Evolutionary conservation across 2,113 vertebrate genomes (phyloP).

Genomic region (Mungos mungo): DNA sequence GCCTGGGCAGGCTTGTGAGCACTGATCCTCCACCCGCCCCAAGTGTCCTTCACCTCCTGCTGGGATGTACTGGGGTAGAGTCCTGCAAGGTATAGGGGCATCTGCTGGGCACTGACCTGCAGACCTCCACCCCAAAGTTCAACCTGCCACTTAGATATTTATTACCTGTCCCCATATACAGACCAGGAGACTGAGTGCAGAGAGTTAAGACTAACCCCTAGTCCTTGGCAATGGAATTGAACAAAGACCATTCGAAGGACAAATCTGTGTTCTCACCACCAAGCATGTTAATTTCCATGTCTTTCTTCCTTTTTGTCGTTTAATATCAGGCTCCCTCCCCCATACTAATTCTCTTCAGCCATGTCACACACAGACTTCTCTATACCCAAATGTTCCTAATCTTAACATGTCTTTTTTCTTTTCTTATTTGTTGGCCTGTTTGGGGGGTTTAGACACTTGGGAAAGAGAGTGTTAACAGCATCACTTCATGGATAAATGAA

Average conservation of each 20-base stretch:
- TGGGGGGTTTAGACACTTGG: not conserved
- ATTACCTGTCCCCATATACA: not conserved
- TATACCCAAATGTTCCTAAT: not conserved
- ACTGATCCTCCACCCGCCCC: not conserved
- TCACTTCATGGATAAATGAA: conserved; percentile 17
- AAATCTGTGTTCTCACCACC: not conserved
- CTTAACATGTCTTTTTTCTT: not conserved
- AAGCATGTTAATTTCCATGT: not conserved
- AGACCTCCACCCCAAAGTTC: not conserved
- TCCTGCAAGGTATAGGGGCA: not conserved
- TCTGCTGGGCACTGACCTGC: not conserved
- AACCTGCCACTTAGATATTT: not conserved
- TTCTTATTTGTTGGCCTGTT: not conserved
- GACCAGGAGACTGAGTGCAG: not conserved
- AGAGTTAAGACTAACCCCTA: not conserved
- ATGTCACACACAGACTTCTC: not conserved
- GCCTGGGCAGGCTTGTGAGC: not conserved
- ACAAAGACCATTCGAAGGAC: not conserved
- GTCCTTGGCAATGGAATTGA: not conserved
- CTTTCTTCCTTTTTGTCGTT: not conserved
- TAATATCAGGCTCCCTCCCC: not conserved
- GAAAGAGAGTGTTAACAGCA: not conserved
- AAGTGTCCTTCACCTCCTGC: not conserved
- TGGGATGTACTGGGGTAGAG: not conserved
- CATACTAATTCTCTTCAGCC: not conserved